phyloP scores from a whole-genome alignment of 2,797 vertebrate species.

The Tachyglossus aculeatus region DNA sequence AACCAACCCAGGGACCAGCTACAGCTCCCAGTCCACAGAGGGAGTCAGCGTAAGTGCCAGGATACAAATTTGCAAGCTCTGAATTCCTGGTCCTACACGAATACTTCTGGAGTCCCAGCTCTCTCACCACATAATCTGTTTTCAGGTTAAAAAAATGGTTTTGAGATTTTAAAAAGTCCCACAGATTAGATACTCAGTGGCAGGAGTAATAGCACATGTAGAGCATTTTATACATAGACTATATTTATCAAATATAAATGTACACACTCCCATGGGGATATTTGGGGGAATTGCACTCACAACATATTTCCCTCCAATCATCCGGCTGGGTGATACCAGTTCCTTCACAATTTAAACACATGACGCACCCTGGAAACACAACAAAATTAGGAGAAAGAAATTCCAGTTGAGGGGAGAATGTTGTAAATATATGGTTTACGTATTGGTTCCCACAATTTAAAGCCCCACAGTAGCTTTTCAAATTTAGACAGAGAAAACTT shows the following conservation, averaged over 20 bases:
- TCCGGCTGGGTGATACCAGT: constrained; percentile 48
- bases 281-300: not conserved
- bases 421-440: constrained; percentile 54
- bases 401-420: constrained; percentile 66
- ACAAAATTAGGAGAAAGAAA: constrained; percentile 68
- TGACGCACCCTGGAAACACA: constrained; percentile 61
- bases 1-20: not conserved
- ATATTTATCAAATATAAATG: too few species aligned
- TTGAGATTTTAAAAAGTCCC: not conserved
- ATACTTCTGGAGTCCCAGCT: not conserved
- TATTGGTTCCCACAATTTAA: constrained; percentile 51
- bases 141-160: too few species aligned
- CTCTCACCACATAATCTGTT: not conserved
- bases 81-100: not conserved
- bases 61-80: not conserved
- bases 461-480: constrained; percentile 57
- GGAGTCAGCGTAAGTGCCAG: not conserved
- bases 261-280: too few species aligned
- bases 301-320: constrained; percentile 29
- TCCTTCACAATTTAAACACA: constrained; percentile 56
- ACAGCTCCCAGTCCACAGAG: not conserved
- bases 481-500: constrained; percentile 54
- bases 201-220: not conserved
- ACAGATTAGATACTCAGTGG: not conserved
- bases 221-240: not conserved